Conservation (phyloP, 2,888 invertebrate species). For the Apeira syringaria region DNA sequence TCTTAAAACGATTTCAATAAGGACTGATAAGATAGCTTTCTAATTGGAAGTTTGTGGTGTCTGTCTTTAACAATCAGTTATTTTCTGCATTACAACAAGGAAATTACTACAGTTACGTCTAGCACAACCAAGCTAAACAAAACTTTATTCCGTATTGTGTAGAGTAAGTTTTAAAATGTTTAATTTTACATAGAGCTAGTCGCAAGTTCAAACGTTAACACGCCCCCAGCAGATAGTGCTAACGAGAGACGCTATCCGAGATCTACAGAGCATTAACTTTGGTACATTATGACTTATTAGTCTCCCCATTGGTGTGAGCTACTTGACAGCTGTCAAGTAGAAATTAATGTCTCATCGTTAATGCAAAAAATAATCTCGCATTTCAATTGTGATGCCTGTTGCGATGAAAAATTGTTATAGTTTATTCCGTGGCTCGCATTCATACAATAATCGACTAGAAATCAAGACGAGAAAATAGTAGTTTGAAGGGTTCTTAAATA, state of each 20-base stretch:
- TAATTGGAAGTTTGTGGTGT: slow-evolving; percentile 30
- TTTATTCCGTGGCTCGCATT: not conserved
- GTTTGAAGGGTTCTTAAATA: too few relatives aligned
- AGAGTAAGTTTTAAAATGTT: slow-evolving; percentile 16
- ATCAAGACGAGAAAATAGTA: too few relatives aligned
- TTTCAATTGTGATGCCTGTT: slow-evolving; percentile 16
- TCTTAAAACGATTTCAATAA: not conserved
- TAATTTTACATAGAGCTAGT: slow-evolving; percentile 11
- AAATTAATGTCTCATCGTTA: slow-evolving; percentile 35
- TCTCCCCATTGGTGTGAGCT: slow-evolving; percentile 25
- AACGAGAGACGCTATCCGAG: slow-evolving; percentile 58
- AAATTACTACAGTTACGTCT: slow-evolving; percentile 25
- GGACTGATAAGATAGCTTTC: slow-evolving; percentile 17
- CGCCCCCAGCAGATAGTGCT: slow-evolving; percentile 56
- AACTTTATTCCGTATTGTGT: slow-evolving; percentile 9
- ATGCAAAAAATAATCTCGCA: slow-evolving; percentile 19
- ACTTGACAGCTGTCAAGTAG: slow-evolving; percentile 36
- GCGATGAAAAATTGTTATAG: slow-evolving; percentile 8
- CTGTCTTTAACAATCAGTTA: slow-evolving; percentile 29
- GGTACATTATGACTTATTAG: slow-evolving; percentile 45
- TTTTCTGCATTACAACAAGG: slow-evolving; percentile 29
- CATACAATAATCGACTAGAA: too few relatives aligned
- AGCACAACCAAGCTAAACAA: slow-evolving; percentile 6
- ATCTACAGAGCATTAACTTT: slow-evolving; percentile 44
- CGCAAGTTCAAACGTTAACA: slow-evolving; percentile 31